phyloP scores from a whole-genome alignment of 2,888 invertebrate genomes.

The Meteorus colon region DNA sequence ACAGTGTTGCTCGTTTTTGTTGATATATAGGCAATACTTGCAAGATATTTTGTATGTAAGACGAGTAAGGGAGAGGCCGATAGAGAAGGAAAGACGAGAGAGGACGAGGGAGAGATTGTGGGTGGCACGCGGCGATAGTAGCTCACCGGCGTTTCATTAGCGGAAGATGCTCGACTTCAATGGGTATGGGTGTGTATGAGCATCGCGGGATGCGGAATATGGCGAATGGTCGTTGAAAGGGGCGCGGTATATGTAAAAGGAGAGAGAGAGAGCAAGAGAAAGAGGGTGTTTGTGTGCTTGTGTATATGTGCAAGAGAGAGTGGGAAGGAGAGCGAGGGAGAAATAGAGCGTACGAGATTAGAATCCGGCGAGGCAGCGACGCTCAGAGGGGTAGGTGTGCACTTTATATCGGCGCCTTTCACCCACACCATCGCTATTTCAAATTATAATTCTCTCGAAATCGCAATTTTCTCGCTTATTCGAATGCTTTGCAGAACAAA shows the following conservation, averaged over 20 bases:
- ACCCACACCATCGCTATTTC: constrained; percentile 19
- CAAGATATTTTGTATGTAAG: constrained; percentile 2
- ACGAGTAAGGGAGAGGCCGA: constrained; percentile 37
- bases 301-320: constrained; percentile 57
- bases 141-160: constrained; percentile 73
- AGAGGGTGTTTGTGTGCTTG: constrained; percentile 48
- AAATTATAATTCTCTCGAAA: constrained; percentile 38
- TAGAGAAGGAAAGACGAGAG: constrained; percentile 47
- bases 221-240: constrained; percentile 41
- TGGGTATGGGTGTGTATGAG: constrained; percentile 25
- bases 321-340: constrained; percentile 53
- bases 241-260: constrained; percentile 47
- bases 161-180: constrained; percentile 66
- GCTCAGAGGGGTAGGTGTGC: constrained; percentile 55
- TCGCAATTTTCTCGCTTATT: constrained; percentile 31
- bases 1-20: constrained; percentile 21
- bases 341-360: constrained; percentile 65
- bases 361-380: constrained; percentile 62
- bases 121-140: constrained; percentile 71
- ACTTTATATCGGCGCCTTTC: constrained; percentile 35
- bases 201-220: constrained; percentile 27
- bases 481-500: constrained; percentile 18
- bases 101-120: constrained; percentile 54
- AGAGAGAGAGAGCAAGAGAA: constrained; percentile 51
- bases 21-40: constrained; percentile 39